A percentile compares a stretch with the other conserved stretches of the same genome.
Evolutionary conservation across 2,113 vertebrate genomes (phyloP).

Genomic region (Cavia porcellus): DNA sequence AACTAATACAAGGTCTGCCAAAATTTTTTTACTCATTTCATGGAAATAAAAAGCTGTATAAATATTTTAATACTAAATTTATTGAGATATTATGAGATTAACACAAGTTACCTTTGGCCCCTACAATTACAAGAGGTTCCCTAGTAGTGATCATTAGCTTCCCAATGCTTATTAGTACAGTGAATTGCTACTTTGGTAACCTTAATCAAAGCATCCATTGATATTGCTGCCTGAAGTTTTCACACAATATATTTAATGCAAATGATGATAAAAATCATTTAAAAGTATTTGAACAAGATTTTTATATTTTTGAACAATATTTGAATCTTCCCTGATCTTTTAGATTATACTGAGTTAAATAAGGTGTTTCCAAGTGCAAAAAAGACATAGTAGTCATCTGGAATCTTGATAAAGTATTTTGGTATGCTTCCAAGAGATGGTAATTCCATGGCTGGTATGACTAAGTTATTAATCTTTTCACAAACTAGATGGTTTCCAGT

Average conservation of each 20-base stretch:
- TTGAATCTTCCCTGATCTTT: conserved; percentile 6
- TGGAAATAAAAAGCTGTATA: neutral
- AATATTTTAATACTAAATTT: neutral
- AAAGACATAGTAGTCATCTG: neutral
- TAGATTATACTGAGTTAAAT: neutral
- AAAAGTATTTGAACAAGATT: neutral
- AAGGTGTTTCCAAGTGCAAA: neutral
- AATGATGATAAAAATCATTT: neutral
- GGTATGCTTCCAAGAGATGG: neutral
- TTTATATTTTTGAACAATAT: conserved; percentile 45
- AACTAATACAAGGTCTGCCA: neutral
- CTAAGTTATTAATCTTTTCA: conserved; percentile 39
- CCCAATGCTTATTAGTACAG: neutral
- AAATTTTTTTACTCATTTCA: neutral
- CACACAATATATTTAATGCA: conserved; percentile 39
- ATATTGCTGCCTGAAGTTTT: neutral
- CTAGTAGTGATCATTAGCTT: neutral
- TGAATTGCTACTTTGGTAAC: neutral
- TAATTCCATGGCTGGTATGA: conserved; percentile 1
- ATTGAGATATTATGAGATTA: neutral
- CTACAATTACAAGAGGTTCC: neutral
- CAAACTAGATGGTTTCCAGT: conserved; percentile 25
- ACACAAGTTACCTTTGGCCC: neutral
- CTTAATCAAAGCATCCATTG: no score
- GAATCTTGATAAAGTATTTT: conserved; percentile 39